Evolutionary conservation across 2,113 vertebrate species (phyloP).

Genomic region (Gallinago undulata): DNA sequence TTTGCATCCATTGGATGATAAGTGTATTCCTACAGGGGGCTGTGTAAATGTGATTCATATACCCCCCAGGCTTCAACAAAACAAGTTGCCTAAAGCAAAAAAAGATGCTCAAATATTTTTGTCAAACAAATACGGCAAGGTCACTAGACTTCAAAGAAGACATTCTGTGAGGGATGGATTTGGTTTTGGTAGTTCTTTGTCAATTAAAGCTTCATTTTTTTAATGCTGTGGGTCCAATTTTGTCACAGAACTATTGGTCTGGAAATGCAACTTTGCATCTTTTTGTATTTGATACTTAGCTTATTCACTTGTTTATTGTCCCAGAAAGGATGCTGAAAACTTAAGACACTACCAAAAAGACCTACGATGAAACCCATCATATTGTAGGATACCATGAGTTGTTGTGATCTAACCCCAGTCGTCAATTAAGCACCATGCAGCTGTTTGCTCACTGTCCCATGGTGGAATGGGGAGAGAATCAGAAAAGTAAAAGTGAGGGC

Average conservation of each 20-base stretch:
- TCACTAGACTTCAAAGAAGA: neutral
- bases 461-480: neutral
- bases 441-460: neutral
- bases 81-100: neutral
- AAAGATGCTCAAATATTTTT: neutral
- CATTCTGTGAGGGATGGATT: neutral
- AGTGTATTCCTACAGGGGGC: neutral
- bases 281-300: neutral
- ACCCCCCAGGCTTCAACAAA: neutral
- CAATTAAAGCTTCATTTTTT: neutral
- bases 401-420: neutral
- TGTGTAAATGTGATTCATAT: neutral
- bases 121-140: neutral
- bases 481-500: neutral
- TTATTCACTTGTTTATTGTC: neutral
- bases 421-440: neutral
- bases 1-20: neutral
- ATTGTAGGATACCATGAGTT: neutral
- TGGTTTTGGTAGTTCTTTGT: neutral
- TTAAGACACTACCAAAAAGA: neutral
- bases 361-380: neutral
- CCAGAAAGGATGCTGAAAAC: neutral
- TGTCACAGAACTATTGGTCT: neutral
- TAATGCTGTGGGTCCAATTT: neutral
- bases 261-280: neutral